Percentiles rank a stretch among this genome's conserved stretches.
Conservation (phyloP, 2,888 invertebrate genomes). For the Antheraea yamamai region DNA sequence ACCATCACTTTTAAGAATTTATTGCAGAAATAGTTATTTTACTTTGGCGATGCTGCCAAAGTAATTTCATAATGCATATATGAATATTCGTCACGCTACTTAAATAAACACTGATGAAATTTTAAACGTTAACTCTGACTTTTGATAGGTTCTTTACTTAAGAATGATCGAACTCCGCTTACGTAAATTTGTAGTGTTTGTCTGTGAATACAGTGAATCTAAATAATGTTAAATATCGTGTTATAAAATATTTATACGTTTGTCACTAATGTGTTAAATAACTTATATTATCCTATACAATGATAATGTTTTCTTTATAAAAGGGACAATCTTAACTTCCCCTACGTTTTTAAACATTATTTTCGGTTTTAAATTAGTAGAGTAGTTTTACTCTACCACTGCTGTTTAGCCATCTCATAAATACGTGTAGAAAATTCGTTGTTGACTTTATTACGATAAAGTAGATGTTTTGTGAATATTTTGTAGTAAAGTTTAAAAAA, state of each 20-base stretch:
- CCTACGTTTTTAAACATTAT: not conserved
- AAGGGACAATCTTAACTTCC: not conserved
- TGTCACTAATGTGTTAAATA: not conserved
- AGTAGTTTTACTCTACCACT: too few relatives aligned
- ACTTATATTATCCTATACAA: not conserved
- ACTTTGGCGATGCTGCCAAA: not conserved
- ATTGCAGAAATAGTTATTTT: conserved; percentile 3
- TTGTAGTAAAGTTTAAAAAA: not conserved
- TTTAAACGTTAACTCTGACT: not conserved
- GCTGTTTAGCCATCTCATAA: too few relatives aligned
- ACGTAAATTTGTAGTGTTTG: not conserved
- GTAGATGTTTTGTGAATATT: not conserved
- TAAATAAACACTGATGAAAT: not conserved
- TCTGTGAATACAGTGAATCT: not conserved
- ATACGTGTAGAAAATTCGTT: not conserved
- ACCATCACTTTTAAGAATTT: not conserved
- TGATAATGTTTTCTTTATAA: not conserved
- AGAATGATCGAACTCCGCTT: not conserved
- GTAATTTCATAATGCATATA: conserved; percentile 1
- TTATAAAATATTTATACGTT: not conserved
- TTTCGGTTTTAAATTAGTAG: not conserved
- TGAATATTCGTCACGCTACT: not conserved
- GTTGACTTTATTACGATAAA: not conserved
- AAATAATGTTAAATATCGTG: not conserved
- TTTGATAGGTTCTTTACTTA: not conserved